Evolutionary conservation across 2,888 invertebrate species (phyloP), one percentile per base, ranked within the genome.

Genomic region (Griposia aprilina): DNA sequence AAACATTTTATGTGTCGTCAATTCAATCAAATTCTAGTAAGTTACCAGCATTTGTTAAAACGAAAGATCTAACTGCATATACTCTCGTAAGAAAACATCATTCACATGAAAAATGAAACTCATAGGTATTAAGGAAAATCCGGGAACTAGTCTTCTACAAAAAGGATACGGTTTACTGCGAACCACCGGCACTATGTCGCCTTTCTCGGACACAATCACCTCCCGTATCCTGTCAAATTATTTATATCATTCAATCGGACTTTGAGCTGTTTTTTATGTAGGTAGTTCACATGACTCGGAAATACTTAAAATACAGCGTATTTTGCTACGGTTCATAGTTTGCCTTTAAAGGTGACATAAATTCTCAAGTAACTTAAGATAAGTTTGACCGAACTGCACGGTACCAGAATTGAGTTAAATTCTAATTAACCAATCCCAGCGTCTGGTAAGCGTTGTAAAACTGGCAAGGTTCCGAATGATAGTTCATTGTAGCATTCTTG

Each of bases 201-300:
- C 48, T 30, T 79, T 80, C 52, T 84, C n/a, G 48, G 63, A 74
- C 74, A 74, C 63, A 82, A 82, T 84, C 66, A 59, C 60, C 36
- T 63, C 55, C 48, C 36, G 7, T 62, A 63, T 73, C 73, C 57
- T 65, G 52, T 68, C 52, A 50, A 60, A 80, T 84, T 80, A 73
- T 84, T 80, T 73, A 74, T 65, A 66, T 60, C 15, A 70, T 74
- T 80, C 63, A 57, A 70, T 80, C 23, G 57, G 11, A 36, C n/a
- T 57, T 11, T 15, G 45, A 59, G 50, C 48, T 59, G 68, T 78
- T 45, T 83, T 68, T 67, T 68, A 30, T 30, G 45, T 78, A 62
- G 52, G 45, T 78, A 62, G 52, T 78, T 26, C 70, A 63, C 20
- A 62, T 79, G 62, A n/a, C 7, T 57, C 48, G 26, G n/a, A 69